Base-by-base conservation (phyloP, 2,888 invertebrate genomes). In the Eupithecia exiguata region DNA sequence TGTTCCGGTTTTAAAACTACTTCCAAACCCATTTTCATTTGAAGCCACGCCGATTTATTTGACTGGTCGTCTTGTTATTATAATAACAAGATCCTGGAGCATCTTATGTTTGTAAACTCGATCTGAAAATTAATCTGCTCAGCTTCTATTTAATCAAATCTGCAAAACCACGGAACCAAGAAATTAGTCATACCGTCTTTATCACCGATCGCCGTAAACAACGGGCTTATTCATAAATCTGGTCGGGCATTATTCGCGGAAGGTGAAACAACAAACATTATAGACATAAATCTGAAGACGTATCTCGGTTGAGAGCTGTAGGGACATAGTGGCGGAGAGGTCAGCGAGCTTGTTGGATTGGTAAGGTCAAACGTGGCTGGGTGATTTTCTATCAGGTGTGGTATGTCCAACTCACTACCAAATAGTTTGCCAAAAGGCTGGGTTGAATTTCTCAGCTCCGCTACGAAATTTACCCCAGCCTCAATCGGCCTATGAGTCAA, bases 211-310 rank as follows among this genome's bases (percentile, higher is more conserved):
- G 89, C 88, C 88, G 87, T 89, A 86, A 89, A 87, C 83, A 87
- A 88, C 87, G 86, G 84, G 92, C 89, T 92, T 93, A 93, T 92
- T 91, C 92, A 93, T 93, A 93, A 93, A 93, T 93, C 92, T 92
- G 86, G 74, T 80, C 81, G 83, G 86, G 92, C 91, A 91, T 93
- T 92, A 93, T 93, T 92, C 92, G 89, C 85, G 89, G 87, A 89
- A 93, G 93, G 93, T 94, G 93, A 93, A 92, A 93, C 92, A 94
- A 92, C 93, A 93, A 93, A 94, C 93, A 93, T 94, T 93, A 90
- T 93, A 87, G 88, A 92, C 92, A 94, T 94, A 94, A 94, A 94
- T 94, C 94, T 94, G 90, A 36, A 85, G 88, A 92, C 92, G 91
- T 93, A 94, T 93, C 93, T 92, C 86, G 87, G 89, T 86, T 83